Evolutionary conservation across 2,113 vertebrate genomes (phyloP).

Genomic region (Plecturocebus donacophilus): DNA sequence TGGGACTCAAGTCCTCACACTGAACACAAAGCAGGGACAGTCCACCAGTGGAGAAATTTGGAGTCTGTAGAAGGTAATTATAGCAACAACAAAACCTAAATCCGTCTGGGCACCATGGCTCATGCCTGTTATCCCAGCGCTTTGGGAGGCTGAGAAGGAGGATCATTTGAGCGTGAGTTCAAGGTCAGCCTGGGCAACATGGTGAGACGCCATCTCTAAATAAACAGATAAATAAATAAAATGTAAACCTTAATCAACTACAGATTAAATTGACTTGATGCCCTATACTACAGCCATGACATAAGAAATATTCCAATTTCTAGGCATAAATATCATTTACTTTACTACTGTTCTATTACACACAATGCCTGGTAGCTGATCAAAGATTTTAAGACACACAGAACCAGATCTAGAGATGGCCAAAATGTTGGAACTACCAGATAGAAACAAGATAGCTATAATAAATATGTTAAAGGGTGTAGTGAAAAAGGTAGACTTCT

Average conservation of each 20-base stretch:
- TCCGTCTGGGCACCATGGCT: too few relatives aligned
- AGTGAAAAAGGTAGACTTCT: not conserved
- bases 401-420: not conserved
- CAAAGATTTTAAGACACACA: not conserved
- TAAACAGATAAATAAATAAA: not conserved
- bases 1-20: not conserved
- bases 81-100: not conserved
- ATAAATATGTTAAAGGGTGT: not conserved
- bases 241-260: not conserved
- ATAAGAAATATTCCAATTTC: not conserved
- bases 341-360: not conserved
- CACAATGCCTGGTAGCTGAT: not conserved
- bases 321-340: not conserved
- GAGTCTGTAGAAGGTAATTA: not conserved
- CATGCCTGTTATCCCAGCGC: too few relatives aligned
- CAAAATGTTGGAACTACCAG: not conserved
- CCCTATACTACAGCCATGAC: not conserved
- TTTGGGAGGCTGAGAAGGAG: too few relatives aligned
- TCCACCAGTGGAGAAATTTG: not conserved
- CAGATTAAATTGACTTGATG: not conserved
- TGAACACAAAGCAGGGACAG: not conserved
- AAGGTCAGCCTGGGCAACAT: too few relatives aligned
- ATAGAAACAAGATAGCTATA: not conserved
- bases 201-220: too few relatives aligned
- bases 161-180: too few relatives aligned